Conservation (phyloP, 1,140 invertebrate genomes). For the Trichoplusia ni region DNA sequence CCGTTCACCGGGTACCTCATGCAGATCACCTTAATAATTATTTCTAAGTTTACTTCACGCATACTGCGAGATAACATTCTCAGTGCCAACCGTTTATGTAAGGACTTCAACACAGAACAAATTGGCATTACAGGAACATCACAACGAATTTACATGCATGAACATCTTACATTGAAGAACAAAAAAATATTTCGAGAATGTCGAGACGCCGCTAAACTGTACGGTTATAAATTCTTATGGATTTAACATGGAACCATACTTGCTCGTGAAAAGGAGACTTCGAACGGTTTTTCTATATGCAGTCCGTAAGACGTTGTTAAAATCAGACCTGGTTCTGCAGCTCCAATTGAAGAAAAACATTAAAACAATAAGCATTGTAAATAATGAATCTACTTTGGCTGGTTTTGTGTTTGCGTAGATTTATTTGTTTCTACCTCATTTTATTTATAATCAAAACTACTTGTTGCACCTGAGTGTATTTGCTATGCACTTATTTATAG, state of each 20-base stretch:
- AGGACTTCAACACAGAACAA: slow-evolving; percentile 11
- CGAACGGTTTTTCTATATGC: no score
- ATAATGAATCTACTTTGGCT: no score
- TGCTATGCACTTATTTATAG: no score
- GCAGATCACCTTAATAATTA: slow-evolving; percentile 18
- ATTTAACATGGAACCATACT: neutral
- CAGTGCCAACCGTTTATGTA: slow-evolving; percentile 22
- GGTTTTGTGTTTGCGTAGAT: no score
- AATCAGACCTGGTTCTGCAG: no score
- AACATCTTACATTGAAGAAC: slow-evolving; percentile 31
- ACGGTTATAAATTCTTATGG: slow-evolving; percentile 29
- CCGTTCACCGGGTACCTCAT: slow-evolving; percentile 34
- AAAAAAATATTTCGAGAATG: slow-evolving; percentile 37
- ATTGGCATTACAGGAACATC: slow-evolving; percentile 14
- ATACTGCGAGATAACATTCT: slow-evolving; percentile 35
- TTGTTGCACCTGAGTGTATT: no score
- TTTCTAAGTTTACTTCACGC: slow-evolving; percentile 28
- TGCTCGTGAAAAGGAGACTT: neutral
- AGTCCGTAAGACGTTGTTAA: no score
- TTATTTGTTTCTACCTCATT: no score
- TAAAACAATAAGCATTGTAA: no score
- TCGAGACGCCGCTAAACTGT: slow-evolving; percentile 24
- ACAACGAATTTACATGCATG: slow-evolving; percentile 30
- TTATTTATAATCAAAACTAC: no score
- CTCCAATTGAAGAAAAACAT: no score